phyloP scores from a whole-genome alignment of 1,140 invertebrate genomes.

The Fopius arisanus region DNA sequence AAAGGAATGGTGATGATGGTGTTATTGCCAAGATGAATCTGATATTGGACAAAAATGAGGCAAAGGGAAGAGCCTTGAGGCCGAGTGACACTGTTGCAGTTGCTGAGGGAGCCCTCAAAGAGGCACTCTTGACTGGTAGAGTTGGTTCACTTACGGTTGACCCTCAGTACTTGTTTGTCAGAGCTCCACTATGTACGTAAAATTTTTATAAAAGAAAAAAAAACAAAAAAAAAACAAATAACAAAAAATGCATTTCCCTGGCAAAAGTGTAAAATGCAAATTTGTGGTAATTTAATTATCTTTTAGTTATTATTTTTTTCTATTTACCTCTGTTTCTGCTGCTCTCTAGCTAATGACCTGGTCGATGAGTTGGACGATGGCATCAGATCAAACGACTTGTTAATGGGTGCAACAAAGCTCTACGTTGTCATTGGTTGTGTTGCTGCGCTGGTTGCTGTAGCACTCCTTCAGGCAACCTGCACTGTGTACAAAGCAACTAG shows the following conservation, averaged over 20 bases:
- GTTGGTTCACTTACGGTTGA: conserved; percentile 82
- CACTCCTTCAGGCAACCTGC: conserved; percentile 83
- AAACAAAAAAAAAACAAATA: conserved; percentile 5
- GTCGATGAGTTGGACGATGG: conserved; percentile 47
- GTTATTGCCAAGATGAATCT: conserved; percentile 74
- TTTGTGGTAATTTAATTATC: not conserved
- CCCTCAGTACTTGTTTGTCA: conserved; percentile 76
- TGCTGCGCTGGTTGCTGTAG: conserved; percentile 78
- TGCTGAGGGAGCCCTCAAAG: conserved; percentile 68
- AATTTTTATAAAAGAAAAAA: not conserved
- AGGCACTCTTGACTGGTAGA: conserved; percentile 74
- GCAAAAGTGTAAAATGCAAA: not conserved
- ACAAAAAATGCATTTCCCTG: not conserved
- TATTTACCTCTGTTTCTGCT: conserved; percentile 13
- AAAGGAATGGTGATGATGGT: conserved; percentile 66
- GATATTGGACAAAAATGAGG: conserved; percentile 72
- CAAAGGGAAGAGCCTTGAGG: conserved; percentile 67
- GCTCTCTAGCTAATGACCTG: conserved; percentile 50
- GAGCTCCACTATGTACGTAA: conserved; percentile 65
- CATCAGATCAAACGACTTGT: conserved; percentile 46
- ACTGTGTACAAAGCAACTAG: conserved; percentile 78
- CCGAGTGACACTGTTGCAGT: conserved; percentile 60
- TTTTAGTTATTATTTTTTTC: not conserved
- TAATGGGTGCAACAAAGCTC: conserved; percentile 69
- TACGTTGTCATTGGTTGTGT: conserved; percentile 86